Conservation (phyloP, 2,888 invertebrate genomes). For the Drosophila longiperda region DNA sequence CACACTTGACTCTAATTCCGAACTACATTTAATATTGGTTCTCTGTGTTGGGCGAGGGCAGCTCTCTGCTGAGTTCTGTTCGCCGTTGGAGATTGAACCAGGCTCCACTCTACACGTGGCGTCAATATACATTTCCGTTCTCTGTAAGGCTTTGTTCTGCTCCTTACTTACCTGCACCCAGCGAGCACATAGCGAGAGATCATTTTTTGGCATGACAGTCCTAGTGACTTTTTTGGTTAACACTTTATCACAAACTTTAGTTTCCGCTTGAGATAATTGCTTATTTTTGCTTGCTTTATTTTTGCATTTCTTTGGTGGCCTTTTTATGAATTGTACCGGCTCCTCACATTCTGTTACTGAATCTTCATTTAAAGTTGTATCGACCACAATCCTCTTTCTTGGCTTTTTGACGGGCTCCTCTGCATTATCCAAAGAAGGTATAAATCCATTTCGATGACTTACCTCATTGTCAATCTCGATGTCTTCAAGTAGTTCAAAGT, state of each 20-base stretch:
- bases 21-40: not conserved
- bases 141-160: constrained; percentile 43
- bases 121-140: constrained; percentile 54
- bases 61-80: not conserved
- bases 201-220: not conserved
- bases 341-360: constrained; percentile 20
- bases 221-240: not conserved
- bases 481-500: not conserved
- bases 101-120: constrained; percentile 16
- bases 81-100: not conserved
- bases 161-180: constrained; percentile 60
- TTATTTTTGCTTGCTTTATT: constrained; percentile 3
- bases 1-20: constrained; percentile 9
- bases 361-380: not conserved
- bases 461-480: not conserved
- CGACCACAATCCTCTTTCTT: constrained; percentile 4
- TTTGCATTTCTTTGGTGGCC: not conserved
- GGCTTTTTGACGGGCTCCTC: constrained; percentile 3
- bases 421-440: not conserved
- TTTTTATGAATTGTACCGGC: not conserved
- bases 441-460: not conserved
- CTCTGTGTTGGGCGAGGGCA: not conserved
- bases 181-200: constrained; percentile 54
- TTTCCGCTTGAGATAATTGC: not conserved
- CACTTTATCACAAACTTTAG: not conserved